Base-by-base conservation (phyloP, 1,140 invertebrate species). In the Drosophila trapezifrons region DNA sequence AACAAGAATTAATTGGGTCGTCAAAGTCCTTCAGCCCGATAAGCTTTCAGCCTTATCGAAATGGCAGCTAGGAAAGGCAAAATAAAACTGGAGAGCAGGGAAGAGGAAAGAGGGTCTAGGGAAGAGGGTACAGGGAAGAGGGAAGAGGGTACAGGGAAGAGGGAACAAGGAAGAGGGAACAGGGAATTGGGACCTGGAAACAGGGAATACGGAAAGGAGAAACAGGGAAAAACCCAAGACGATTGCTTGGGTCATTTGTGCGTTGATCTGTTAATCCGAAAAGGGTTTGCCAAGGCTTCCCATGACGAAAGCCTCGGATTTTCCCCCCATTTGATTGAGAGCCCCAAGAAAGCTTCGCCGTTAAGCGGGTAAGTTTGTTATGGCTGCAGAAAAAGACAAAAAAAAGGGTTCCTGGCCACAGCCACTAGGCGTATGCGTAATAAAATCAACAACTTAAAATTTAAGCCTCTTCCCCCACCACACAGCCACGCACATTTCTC, bases 261-360 rank as follows among this genome's bases (percentile, higher is more conserved):
- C 59, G 76, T 70, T 82, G 78, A 82, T 87, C 82, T 87, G 78
- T 62, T 86, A 86, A 86, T 86, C 79, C 83, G 45, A 67, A 79
- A 86, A 83, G 67, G 84, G 79, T 76, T 74, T 60, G 38, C 62
- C 64, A 9, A 4, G 35, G 47, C 29, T 57, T 66, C 37, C 49
- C 55, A 55, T 38, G 35, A 45, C 46, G 46, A 76, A 74, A 78
- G 64, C 49, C 49, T 37, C 27, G 63, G 71, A 52, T 69, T 65
- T 76, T 47, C 45, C 51, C 18, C 13, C 43, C 65, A 65, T 70
- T 77, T 79, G 62, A 83, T 79, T 79, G 76, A 83, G 74, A 49
- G 51, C 40, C 51, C 58, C 22, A 22, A 42, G 29, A 58, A 74
- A 75, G 69, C 71, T 58, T 15, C 29, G 40, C 54, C 72, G 56